Percentiles rank a stretch among this genome's conserved stretches.
Conservation (phyloP, 2,888 invertebrate genomes). For the Polylopha cassiicola region DNA sequence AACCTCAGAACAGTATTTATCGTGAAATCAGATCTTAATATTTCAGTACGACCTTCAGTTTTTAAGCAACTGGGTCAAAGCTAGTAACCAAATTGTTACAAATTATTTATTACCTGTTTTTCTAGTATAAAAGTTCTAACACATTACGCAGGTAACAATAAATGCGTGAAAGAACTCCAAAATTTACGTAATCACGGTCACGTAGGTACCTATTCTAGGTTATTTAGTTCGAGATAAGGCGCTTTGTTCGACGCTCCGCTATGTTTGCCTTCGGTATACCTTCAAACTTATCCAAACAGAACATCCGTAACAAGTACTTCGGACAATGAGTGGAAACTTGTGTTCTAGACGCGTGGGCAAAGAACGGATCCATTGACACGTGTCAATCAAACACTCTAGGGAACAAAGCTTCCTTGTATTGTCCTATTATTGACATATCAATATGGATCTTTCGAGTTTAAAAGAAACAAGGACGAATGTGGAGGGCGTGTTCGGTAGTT, state of each 20-base stretch:
- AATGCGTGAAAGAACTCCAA: slow-evolving; percentile 40
- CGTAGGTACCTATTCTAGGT: slow-evolving; percentile 52
- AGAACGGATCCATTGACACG: slow-evolving; percentile 9
- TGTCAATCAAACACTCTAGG: slow-evolving; percentile 8
- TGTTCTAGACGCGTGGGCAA: slow-evolving; percentile 10
- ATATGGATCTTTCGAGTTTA: no score
- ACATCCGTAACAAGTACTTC: slow-evolving; percentile 39
- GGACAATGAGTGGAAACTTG: slow-evolving; percentile 26
- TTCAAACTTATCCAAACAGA: slow-evolving; percentile 36
- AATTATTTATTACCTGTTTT: no score
- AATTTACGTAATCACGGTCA: slow-evolving; percentile 48
- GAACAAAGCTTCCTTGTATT: slow-evolving; percentile 6
- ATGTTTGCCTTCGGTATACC: slow-evolving; percentile 54
- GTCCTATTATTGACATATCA: no score
- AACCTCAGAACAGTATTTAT: no score
- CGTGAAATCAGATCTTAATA: no score
- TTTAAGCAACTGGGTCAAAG: no score
- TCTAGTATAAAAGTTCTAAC: no score
- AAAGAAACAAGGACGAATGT: no score
- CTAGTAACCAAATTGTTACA: no score
- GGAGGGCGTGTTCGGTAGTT: no score
- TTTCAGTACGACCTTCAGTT: no score
- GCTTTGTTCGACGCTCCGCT: slow-evolving; percentile 47
- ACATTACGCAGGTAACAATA: no score
- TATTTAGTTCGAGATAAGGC: slow-evolving; percentile 63